phyloP scores from a whole-genome alignment of 2,888 invertebrate species.

The Nebria salina region DNA sequence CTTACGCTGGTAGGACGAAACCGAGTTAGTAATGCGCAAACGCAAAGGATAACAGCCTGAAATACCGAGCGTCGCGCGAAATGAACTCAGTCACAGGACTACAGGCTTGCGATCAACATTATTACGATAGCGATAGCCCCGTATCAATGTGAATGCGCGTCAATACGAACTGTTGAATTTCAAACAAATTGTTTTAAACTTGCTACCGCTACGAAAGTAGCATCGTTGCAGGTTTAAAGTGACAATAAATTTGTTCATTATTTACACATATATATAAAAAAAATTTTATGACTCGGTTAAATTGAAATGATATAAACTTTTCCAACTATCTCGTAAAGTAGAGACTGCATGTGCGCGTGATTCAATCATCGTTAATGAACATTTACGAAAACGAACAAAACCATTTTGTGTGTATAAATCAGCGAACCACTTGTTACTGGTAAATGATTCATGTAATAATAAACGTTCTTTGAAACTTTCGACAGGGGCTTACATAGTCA shows the following conservation, averaged over 20 bases:
- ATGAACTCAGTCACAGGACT: conserved; percentile 53
- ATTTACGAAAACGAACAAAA: conserved; percentile 27
- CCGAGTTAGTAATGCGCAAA: conserved; percentile 14
- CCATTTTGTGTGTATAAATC: conserved; percentile 25
- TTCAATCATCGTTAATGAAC: conserved; percentile 38
- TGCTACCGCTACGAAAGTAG: too few species aligned
- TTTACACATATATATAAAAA: too few species aligned
- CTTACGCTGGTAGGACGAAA: background rate
- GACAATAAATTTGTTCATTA: too few species aligned
- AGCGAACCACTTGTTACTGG: conserved; percentile 42
- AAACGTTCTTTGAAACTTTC: background rate
- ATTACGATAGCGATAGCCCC: background rate
- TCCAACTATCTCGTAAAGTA: too few species aligned
- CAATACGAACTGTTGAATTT: background rate
- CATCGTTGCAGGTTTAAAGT: too few species aligned
- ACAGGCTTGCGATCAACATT: conserved; percentile 4
- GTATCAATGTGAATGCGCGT: background rate
- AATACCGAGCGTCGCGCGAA: conserved; percentile 55
- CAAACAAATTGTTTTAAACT: too few species aligned
- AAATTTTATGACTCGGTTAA: too few species aligned
- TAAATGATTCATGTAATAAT: conserved; percentile 39
- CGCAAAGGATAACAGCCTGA: conserved; percentile 48
- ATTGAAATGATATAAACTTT: too few species aligned
- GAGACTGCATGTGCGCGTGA: conserved; percentile 8
- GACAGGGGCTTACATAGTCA: background rate